Evolutionary conservation across 53 echinoderm and acorn worm species (phyloP).

Genomic region (Henricia sp.): DNA sequence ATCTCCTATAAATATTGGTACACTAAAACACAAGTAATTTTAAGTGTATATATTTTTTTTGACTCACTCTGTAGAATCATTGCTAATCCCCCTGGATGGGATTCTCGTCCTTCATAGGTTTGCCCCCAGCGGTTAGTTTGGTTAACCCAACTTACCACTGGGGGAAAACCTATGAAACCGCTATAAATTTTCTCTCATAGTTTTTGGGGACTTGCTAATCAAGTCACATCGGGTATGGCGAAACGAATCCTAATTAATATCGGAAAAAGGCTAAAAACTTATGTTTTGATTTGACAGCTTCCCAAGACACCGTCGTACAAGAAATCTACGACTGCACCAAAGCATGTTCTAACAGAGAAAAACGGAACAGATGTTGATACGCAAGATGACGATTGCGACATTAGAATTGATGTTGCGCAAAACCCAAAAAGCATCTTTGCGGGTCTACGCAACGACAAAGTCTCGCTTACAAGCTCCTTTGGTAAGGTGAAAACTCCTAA

Average conservation of each 20-base stretch:
- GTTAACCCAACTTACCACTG: too few species aligned
- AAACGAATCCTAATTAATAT: background rate
- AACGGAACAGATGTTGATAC: background rate
- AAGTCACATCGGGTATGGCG: background rate
- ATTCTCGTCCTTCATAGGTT: background rate
- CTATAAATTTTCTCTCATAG: too few species aligned
- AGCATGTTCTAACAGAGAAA: background rate
- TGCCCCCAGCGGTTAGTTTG: too few species aligned
- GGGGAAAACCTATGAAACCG: too few species aligned
- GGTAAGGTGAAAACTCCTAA: conserved; percentile 1
- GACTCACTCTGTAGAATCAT: background rate
- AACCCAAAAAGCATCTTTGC: conserved; percentile 22
- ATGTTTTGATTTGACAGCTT: conserved; percentile 11
- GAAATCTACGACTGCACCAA: background rate
- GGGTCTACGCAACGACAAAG: conserved; percentile 23
- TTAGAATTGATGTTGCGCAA: background rate
- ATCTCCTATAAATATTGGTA: too few species aligned
- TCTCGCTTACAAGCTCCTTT: conserved; percentile 21
- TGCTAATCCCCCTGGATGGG: background rate
- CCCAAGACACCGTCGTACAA: conserved; percentile 32
- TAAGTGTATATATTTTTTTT: background rate
- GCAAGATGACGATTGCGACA: background rate
- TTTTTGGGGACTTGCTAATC: background rate
- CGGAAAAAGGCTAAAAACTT: background rate
- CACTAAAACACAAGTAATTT: too few species aligned